Evolutionary conservation across 2,113 vertebrate genomes (phyloP), one percentile per base, ranked within the genome.

Genomic region (Albula glossodonta): DNA sequence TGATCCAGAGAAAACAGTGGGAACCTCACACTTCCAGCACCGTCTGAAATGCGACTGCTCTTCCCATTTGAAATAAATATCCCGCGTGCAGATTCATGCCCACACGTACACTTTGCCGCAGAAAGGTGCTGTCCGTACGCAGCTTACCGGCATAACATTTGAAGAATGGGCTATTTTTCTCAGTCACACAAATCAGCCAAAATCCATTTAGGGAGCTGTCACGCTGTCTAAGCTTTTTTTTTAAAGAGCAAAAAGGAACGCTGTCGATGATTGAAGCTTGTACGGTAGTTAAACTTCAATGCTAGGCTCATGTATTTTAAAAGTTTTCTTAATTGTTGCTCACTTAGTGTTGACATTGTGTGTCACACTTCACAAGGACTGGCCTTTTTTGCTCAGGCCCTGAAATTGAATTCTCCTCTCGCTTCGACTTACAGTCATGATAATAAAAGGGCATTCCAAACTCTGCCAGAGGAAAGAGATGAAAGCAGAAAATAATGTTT

Each of bases 401-500:
- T 57, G 41, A 80, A 85, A 81, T 81, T 50, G 77, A 78, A 51
- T 25, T n/a, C n/a, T 56, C 41, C 78, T 80, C 56, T 63, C 78
- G 52, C 12, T 66, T 22, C 9, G 49, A 51, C 48, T 85, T 85
- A 63, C 53, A 80, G 56, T 22, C 60, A 10, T 5, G 66, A 56
- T 84, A 84, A 78, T 22, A 66, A 56, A 51, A 66, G 49, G 41
- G 13, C 11, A 12, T 31, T 84, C 66, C 51, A 57, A 51, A 31
- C 84, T 85, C 77, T 49, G 78, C 84, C 41, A 48, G 53, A 51
- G 84, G 84, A 7, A 78, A 51, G n/a, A 51, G 78, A 85, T 85
- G 84, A 85, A 85, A 85, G 78, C 53, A 15, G 77, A 60, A 56
- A 77, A 80, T 85, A 79, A 57, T 49, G 31, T 57, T 85, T 85